Conservation (phyloP, 2,888 invertebrate species). For the Hemaris fuciformis region DNA sequence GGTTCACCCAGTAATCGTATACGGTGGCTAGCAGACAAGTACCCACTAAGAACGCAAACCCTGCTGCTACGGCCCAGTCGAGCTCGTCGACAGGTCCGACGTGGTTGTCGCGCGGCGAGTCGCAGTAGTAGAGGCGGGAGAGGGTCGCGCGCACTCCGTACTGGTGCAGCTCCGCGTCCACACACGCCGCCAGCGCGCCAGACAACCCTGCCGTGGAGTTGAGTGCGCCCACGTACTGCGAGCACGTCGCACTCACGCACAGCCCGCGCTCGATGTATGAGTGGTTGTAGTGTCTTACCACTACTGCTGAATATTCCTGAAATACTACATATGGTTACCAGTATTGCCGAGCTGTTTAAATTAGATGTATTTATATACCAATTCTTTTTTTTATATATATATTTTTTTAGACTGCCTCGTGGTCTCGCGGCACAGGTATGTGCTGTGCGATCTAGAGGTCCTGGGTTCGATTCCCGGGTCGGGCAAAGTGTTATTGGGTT, state of each 20-base stretch:
- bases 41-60: constrained; percentile 17
- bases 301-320: constrained; percentile 36
- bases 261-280: constrained; percentile 35
- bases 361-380: too few relatives aligned
- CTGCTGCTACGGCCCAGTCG: constrained; percentile 26
- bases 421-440: too few relatives aligned
- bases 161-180: constrained; percentile 29
- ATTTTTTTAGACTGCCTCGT: too few relatives aligned
- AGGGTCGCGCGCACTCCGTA: constrained; percentile 32
- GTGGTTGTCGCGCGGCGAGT: constrained; percentile 13
- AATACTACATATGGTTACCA: too few relatives aligned
- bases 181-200: constrained; percentile 5
- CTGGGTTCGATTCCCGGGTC: too few relatives aligned
- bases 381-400: too few relatives aligned
- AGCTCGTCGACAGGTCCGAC: constrained; percentile 15
- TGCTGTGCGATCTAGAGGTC: too few relatives aligned
- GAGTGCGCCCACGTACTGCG: too few relatives aligned
- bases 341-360: too few relatives aligned
- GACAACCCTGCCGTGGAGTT: constrained; percentile 26
- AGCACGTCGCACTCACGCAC: constrained; percentile 34
- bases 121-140: constrained; percentile 25
- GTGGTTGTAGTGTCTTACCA: constrained; percentile 37
- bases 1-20: constrained; percentile 22
- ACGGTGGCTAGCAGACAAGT: constrained; percentile 23
- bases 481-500: too few relatives aligned